A percentile compares a stretch with the other conserved stretches of the same genome.
Conservation (phyloP, 2,888 invertebrate genomes). For the Alentia gelatinosa region DNA sequence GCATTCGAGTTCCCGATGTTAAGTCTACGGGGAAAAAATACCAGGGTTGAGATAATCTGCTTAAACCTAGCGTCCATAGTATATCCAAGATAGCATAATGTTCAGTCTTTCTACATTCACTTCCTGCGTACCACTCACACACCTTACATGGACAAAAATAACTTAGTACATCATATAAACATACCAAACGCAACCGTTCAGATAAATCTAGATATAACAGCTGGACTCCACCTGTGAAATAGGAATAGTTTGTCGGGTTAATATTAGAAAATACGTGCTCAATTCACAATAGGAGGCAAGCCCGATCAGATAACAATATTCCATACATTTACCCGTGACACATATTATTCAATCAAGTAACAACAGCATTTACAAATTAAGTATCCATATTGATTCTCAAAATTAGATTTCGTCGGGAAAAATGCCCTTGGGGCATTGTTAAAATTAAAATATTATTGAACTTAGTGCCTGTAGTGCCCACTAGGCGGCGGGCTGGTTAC, state of each 20-base stretch:
- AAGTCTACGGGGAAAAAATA: too few species aligned
- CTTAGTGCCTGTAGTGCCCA: neutral
- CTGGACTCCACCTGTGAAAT: neutral
- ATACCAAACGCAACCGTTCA: neutral
- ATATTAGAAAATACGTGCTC: neutral
- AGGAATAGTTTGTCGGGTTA: neutral
- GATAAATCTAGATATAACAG: neutral
- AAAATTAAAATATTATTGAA: neutral
- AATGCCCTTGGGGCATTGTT: neutral
- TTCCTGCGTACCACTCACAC: neutral
- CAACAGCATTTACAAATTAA: neutral
- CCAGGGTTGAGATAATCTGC: too few species aligned
- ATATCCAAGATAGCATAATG: neutral
- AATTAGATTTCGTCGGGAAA: too few species aligned
- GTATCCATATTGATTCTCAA: too few species aligned
- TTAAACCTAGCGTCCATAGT: too few species aligned
- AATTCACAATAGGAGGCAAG: neutral
- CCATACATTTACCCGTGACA: neutral
- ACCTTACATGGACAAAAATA: neutral
- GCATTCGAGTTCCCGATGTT: too few species aligned
- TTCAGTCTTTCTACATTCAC: neutral
- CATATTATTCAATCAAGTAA: neutral
- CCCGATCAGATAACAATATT: neutral
- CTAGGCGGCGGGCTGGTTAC: neutral
- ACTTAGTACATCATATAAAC: neutral